A percentile compares a stretch with the other conserved stretches of the same genome.
phyloP scores from a whole-genome alignment of 2,888 invertebrate species.

The Protophormia terraenovae region DNA sequence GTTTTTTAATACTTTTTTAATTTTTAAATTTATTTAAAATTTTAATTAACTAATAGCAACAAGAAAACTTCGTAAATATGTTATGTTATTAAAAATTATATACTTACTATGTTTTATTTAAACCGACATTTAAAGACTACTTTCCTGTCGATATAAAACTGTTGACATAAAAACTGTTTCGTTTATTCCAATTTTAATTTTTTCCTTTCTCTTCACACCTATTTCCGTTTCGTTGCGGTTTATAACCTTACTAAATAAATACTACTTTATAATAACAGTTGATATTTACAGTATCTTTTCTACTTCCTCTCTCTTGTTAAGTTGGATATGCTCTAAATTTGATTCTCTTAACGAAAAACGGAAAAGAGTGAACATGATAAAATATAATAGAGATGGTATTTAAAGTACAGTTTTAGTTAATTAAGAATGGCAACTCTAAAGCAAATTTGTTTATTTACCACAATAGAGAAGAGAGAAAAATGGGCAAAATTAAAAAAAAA shows the following conservation, averaged over 20 bases:
- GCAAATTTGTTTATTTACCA: no score
- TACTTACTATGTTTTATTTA: no score
- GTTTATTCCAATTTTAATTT: neutral
- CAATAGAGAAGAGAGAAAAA: no score
- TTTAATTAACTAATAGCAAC: no score
- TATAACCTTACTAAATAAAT: constrained; percentile 3
- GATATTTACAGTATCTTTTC: neutral
- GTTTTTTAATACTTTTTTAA: no score
- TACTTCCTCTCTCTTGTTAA: neutral
- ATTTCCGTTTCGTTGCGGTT: constrained; percentile 25
- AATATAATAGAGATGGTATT: constrained; percentile 14
- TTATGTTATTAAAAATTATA: no score
- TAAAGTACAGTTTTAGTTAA: neutral
- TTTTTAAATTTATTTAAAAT: no score
- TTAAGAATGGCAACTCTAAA: neutral
- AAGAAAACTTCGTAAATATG: no score
- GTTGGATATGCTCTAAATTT: neutral
- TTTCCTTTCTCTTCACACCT: constrained; percentile 18
- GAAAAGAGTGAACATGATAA: neutral
- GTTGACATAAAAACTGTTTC: no score
- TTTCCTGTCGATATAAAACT: no score
- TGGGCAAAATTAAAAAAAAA: no score
- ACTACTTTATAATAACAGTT: neutral
- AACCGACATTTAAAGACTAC: no score
- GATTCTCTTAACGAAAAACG: constrained; percentile 19